A percentile compares a stretch with the other conserved stretches of the same genome.
Conservation (phyloP, 1,140 invertebrate species). For the Pseudomyrmex concolor region DNA sequence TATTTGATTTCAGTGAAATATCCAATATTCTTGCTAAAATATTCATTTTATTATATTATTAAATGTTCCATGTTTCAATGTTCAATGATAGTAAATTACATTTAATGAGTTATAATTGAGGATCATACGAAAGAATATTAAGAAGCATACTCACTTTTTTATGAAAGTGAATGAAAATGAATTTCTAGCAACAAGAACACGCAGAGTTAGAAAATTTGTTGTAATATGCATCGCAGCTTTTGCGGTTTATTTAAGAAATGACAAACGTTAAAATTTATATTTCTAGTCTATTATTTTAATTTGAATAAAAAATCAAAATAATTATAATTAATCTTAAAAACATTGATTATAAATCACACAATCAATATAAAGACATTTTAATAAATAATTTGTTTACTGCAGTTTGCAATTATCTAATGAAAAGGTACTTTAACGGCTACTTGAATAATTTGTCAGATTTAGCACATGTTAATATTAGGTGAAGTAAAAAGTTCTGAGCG, state of each 20-base stretch:
- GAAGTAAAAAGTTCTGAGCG: too few species aligned
- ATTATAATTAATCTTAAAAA: slow-evolving; percentile 14
- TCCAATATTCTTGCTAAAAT: too few species aligned
- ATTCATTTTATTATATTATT: slow-evolving; percentile 27
- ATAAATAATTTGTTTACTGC: slow-evolving; percentile 19
- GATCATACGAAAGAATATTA: too few species aligned
- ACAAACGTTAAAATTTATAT: slow-evolving; percentile 14
- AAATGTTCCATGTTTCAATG: slow-evolving; percentile 18
- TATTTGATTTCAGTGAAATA: too few species aligned
- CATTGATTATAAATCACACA: neutral
- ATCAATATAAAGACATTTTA: neutral
- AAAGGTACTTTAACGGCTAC: neutral
- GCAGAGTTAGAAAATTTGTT: slow-evolving; percentile 12
- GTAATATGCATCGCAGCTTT: slow-evolving; percentile 27
- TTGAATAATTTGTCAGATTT: slow-evolving; percentile 5
- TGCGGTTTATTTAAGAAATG: slow-evolving; percentile 18
- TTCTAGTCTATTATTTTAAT: slow-evolving; percentile 46
- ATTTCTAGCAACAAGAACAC: too few species aligned
- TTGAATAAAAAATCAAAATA: neutral
- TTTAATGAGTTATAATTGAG: too few species aligned
- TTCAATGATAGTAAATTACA: too few species aligned
- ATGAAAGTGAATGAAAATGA: too few species aligned
- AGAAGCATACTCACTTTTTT: too few species aligned
- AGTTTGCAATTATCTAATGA: slow-evolving; percentile 7
- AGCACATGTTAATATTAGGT: too few species aligned